Percentiles rank a stretch among this genome's conserved stretches.
Conservation (phyloP, 1,140 invertebrate genomes). For the Philotrypesis tridentata region DNA sequence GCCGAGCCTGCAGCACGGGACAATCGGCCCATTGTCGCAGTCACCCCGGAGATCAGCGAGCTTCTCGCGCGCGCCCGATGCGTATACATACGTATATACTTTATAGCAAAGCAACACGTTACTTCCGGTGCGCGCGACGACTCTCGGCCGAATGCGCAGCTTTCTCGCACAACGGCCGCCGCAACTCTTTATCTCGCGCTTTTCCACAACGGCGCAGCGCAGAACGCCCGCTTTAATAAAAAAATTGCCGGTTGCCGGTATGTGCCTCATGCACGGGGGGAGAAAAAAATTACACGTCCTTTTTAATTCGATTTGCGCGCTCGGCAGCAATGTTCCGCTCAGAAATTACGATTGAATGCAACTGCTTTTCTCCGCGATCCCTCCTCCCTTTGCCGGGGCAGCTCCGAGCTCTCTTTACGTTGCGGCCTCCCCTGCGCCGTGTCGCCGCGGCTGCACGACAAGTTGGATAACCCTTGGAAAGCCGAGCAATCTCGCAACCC, state of each 20-base stretch:
- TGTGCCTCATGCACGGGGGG: slow-evolving; percentile 23
- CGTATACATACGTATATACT: no score
- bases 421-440: slow-evolving; percentile 1
- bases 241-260: slow-evolving; percentile 58
- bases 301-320: slow-evolving; percentile 64
- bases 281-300: slow-evolving; percentile 67
- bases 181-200: slow-evolving; percentile 37
- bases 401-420: slow-evolving; percentile 30
- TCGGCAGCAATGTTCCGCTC: slow-evolving; percentile 22
- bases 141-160: slow-evolving; percentile 24
- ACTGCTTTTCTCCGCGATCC: slow-evolving; percentile 34
- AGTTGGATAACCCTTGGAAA: slow-evolving; percentile 21
- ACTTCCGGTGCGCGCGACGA: slow-evolving; percentile 59
- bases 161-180: background rate
- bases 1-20: slow-evolving; percentile 38
- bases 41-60: slow-evolving; percentile 29
- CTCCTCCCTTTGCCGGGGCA: no score
- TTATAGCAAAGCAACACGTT: slow-evolving; percentile 68
- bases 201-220: slow-evolving; percentile 25
- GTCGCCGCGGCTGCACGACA: background rate
- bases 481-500: slow-evolving; percentile 18
- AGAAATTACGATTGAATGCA: slow-evolving; percentile 64
- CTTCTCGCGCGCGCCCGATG: slow-evolving; percentile 50
- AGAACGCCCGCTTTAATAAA: no score
- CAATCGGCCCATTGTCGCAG: slow-evolving; percentile 60